A percentile compares a stretch with the other conserved stretches of the same genome.
phyloP scores from a whole-genome alignment of 2,113 vertebrate genomes.

The Fukomys damarensis region DNA sequence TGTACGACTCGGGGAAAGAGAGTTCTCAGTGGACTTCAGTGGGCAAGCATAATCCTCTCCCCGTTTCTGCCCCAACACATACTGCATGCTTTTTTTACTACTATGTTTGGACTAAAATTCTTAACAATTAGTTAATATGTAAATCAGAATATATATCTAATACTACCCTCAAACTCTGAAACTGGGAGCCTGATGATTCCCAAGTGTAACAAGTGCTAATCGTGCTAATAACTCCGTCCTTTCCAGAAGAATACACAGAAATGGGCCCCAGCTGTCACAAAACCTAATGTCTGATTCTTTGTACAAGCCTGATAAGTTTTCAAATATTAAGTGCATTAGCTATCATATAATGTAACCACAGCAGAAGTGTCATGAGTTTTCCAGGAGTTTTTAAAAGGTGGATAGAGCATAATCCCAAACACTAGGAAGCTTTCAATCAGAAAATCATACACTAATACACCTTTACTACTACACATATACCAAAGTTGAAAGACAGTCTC shows the following conservation, averaged over 20 bases:
- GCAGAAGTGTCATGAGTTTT: not conserved
- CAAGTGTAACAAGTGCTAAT: not conserved
- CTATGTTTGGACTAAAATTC: not conserved
- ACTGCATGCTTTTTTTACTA: not conserved
- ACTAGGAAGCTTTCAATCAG: not conserved
- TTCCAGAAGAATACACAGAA: not conserved
- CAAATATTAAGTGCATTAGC: conserved; percentile 31
- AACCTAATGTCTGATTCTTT: conserved; percentile 23
- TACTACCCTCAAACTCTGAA: not conserved
- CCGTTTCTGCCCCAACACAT: not conserved
- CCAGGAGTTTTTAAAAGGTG: not conserved
- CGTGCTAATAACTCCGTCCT: conserved; percentile 1
- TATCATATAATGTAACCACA: not conserved
- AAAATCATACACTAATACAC: not conserved
- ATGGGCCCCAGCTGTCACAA: not conserved
- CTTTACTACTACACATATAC: too few species aligned
- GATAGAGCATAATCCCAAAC: not conserved
- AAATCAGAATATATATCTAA: not conserved
- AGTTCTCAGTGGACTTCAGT: not conserved
- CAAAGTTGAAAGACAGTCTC: not conserved
- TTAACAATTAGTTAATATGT: not conserved
- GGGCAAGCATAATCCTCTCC: not conserved
- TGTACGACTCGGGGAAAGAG: not conserved
- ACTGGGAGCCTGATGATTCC: not conserved
- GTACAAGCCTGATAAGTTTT: conserved; percentile 47